These are phyloP conservation scores for Polydrusus cervinus DNA, from an alignment of 2,888 invertebrate genomes.

Conservation along the genomic window DNA sequence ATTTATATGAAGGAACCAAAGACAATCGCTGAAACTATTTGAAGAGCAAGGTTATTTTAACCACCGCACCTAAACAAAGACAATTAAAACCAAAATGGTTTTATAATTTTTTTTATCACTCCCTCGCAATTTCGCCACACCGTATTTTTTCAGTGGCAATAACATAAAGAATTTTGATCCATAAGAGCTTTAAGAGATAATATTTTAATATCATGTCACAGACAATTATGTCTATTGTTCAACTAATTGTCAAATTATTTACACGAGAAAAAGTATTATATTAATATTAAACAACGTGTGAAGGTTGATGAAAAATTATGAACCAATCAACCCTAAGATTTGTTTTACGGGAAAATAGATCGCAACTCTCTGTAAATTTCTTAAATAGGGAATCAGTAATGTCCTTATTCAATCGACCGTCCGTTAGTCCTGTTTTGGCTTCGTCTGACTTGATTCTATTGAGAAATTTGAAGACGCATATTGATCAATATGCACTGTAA, in stretches of 20 bases:
- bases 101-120: conserved; percentile 35
- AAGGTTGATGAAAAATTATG: too few species aligned
- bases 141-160: conserved; percentile 28
- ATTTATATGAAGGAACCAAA: conserved; percentile 6
- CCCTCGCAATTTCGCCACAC: conserved; percentile 40
- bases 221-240: conserved; percentile 25
- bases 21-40: conserved; percentile 36
- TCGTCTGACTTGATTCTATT: too few species aligned
- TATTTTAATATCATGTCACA: conserved; percentile 19
- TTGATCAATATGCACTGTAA: too few species aligned
- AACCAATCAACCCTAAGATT: too few species aligned
- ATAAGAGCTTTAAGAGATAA: conserved; percentile 28
- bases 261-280: conserved; percentile 7
- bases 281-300: too few species aligned
- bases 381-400: too few species aligned
- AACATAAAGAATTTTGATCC: conserved; percentile 33
- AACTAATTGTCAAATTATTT: conserved; percentile 14
- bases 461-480: too few species aligned
- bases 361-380: too few species aligned
- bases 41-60: conserved; percentile 37
- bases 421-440: too few species aligned
- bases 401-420: too few species aligned
- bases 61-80: conserved; percentile 37
- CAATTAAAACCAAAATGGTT: conserved; percentile 30
- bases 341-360: too few species aligned